Base-by-base conservation (phyloP, 2,888 invertebrate genomes). In the Pristionchus arcanus region DNA sequence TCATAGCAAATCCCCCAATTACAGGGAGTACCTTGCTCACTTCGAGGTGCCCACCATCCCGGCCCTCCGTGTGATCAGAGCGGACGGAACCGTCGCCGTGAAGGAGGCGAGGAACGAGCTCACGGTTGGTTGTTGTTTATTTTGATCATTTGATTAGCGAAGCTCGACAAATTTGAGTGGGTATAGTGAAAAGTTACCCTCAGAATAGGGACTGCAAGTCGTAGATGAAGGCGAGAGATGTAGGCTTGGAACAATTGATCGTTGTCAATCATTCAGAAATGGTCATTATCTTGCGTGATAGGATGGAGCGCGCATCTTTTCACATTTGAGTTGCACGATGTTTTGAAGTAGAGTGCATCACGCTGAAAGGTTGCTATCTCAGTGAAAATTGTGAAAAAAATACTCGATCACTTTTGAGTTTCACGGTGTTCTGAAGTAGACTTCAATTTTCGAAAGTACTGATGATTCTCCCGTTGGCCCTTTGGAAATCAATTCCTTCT, bases 81-180 rank as follows among this genome's bases (percentile, higher is more conserved):
- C 95, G 37, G 95, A 96, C 92, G 96, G 96, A 21, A 95, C 95
- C 34, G 93, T 96, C 19, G 94, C 96, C 34, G 95, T 96, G 2
- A 91, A 92, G 31, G 95, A 95, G 90, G 96, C 96, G 21, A 94
- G 96, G 31, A 95, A 95, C 83, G 96, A 96, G 83, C 95, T 96
- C 28, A 95, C 95, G 89, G 95, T 90, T 21, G 37, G 84, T 37
- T 37, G 3, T 7, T 74, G 9, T 49, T 49, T 49, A 13, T 49
- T 49, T 49, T 49, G 42, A 11, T 49, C 9, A 49, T 49, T 49
- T 49, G 13, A 9, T 49, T 49, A 49, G 42, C 9, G 42, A 49
- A 49, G 42, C 42, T 9, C 42, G 13, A 49, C 42, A 13, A 49
- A 49, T 49, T 49, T 49, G 42, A 9, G 42, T 49, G 42, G 4